These are phyloP conservation scores for Sminthurides bifidus DNA, from an alignment of 1,140 invertebrate genomes.

Conservation along the genomic window DNA sequence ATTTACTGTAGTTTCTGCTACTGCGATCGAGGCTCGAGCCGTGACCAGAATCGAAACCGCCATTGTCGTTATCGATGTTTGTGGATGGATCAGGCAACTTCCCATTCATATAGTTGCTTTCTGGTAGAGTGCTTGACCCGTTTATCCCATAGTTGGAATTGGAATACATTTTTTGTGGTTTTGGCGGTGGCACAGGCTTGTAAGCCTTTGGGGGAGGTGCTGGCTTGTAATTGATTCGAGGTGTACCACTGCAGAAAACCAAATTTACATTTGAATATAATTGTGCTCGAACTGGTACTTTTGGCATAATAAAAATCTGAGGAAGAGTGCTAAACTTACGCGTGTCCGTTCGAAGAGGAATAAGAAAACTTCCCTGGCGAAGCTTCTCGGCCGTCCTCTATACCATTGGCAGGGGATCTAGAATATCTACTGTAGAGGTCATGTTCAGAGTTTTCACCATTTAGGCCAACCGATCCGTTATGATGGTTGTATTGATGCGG, in stretches of 20 bases:
- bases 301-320: too few species aligned
- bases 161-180: conserved; percentile 57
- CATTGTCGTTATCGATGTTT: conserved; percentile 17
- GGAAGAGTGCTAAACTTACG: too few species aligned
- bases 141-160: not conserved
- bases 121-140: not conserved
- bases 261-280: too few species aligned
- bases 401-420: not conserved
- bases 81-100: conserved; percentile 2
- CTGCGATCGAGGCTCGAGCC: conserved; percentile 39
- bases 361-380: conserved; percentile 33
- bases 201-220: conserved; percentile 34
- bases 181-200: conserved; percentile 79
- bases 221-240: conserved; percentile 34
- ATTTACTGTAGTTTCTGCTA: conserved; percentile 35
- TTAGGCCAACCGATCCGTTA: not conserved
- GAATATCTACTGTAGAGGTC: conserved; percentile 6
- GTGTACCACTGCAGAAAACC: too few species aligned
- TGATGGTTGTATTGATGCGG: not conserved
- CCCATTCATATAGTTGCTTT: conserved; percentile 8
- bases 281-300: too few species aligned
- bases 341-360: too few species aligned
- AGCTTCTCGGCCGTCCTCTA: not conserved
- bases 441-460: too few species aligned
- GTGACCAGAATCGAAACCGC: conserved; percentile 41